These are phyloP conservation scores for Amphiprion ocellaris DNA, from an alignment of 2,113 vertebrate species.

Conservation along the genomic window DNA sequence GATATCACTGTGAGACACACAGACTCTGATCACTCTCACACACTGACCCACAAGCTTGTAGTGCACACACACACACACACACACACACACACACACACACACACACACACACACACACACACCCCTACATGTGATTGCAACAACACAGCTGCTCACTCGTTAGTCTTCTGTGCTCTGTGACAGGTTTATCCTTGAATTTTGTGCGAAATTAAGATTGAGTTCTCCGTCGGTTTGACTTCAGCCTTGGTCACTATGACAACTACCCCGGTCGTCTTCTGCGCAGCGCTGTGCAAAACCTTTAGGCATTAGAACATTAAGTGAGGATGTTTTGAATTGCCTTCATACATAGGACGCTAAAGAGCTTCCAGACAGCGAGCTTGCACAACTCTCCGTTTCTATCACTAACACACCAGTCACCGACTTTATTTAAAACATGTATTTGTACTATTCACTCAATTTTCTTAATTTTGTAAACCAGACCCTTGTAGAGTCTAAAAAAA, in stretches of 20 bases:
- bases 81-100: background rate
- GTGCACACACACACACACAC: background rate
- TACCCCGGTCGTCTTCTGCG: background rate
- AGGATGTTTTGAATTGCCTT: background rate
- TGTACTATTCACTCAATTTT: too few relatives aligned
- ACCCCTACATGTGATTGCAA: background rate
- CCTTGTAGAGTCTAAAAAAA: too few relatives aligned
- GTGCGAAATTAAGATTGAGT: background rate
- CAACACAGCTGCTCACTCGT: background rate
- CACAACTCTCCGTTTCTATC: too few relatives aligned
- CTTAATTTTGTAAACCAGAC: too few relatives aligned
- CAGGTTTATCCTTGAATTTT: constrained; percentile 1
- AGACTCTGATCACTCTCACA: constrained; percentile 41
- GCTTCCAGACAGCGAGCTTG: too few relatives aligned
- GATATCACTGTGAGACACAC: constrained; percentile 46
- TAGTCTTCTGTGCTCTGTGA: background rate
- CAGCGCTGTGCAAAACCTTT: constrained; percentile 1
- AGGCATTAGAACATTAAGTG: background rate
- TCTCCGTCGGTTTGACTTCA: background rate
- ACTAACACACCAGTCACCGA: too few relatives aligned
- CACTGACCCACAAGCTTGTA: constrained; percentile 49
- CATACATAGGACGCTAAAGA: background rate
- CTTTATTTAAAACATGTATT: too few relatives aligned
- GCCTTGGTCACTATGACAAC: constrained; percentile 36
- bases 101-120: background rate